Base-by-base conservation (phyloP, 1,140 invertebrate species). In the Neodiprion pinetum region DNA sequence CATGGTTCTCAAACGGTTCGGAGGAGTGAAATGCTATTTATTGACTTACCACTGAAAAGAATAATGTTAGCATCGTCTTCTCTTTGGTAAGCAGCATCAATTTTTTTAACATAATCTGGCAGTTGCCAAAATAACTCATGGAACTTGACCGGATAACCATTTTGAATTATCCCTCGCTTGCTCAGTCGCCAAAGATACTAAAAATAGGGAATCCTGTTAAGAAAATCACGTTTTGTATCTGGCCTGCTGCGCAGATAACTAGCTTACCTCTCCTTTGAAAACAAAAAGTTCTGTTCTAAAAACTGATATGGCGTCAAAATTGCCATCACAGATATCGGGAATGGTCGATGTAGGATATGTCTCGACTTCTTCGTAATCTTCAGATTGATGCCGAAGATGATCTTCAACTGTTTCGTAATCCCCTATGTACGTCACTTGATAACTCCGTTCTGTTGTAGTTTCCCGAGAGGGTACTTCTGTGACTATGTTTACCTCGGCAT, bases 21-120 rank as follows among this genome's bases (percentile, higher is more conserved):
- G 10, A 66, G 50, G 47, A 53, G 53, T 5, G 7, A 69, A 65
- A 72, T 50, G 65, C 72, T 67, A 17, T 10, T 49, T 67, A 17
- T 10, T 49, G 23, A 66, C 47, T 50, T 86, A 93, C 94, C 94
- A 82, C 90, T 90, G 84, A 96, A 96, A 80, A 96, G 91, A 12
- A 95, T 86, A 76, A 96, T 93, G 77, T 92, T 91, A n/a, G 91
- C 90, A 83, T 95, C 93, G 12, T 82, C 85, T 9, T 87, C 80
- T 76, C 92, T 90, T 86, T 96, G 92, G 81, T 95, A 96, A 14
- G 93, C 92, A 10, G 95, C 94, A 86, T 95, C 93, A 21, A 96
- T 90, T 77, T 89, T 88, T 48, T 86, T 88, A 3, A 95, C 80
- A 61, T 89, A 75, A 21, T 86, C 74, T 0, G 95, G 94, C 21